These are phyloP conservation scores for Drosophila mettleri DNA, from an alignment of 2,888 invertebrate species.

Conservation along the genomic window DNA sequence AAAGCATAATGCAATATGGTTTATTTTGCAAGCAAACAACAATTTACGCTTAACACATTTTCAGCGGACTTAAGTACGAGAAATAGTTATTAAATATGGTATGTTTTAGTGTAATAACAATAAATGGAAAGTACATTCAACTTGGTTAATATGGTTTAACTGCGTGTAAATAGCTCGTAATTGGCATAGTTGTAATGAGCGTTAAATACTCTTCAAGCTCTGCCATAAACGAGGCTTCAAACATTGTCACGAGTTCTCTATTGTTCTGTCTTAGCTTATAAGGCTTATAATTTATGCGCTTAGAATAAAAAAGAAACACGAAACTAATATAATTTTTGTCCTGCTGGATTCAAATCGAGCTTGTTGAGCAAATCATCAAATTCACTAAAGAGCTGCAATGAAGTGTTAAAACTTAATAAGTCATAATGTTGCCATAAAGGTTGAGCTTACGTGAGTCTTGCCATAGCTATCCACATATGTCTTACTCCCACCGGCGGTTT, in stretches of 20 bases:
- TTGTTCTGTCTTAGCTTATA: constrained; percentile 20
- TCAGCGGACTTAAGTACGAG: constrained; percentile 12
- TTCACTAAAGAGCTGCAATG: constrained; percentile 82
- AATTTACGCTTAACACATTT: constrained; percentile 54
- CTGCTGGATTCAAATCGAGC: constrained; percentile 74
- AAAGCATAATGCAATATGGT: constrained; percentile 54
- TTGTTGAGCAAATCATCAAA: constrained; percentile 83
- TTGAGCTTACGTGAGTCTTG: constrained; percentile 72
- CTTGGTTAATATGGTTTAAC: neutral
- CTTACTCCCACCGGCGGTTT: constrained; percentile 61
- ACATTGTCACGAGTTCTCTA: constrained; percentile 3
- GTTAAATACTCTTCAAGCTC: neutral
- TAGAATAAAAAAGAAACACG: neutral
- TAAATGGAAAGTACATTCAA: neutral
- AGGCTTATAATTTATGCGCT: constrained; percentile 16
- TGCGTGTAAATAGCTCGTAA: neutral
- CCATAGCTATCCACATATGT: constrained; percentile 77
- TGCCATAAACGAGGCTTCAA: neutral
- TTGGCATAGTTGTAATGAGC: neutral
- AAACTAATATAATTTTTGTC: constrained; percentile 64
- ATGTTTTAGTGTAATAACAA: constrained; percentile 7
- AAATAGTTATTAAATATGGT: constrained; percentile 15
- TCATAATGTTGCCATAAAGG: constrained; percentile 23
- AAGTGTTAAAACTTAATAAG: constrained; percentile 19
- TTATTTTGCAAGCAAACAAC: constrained; percentile 66